Evolutionary conservation across 2,113 vertebrate species (phyloP).

Genomic region (Larimichthys polyactis): DNA sequence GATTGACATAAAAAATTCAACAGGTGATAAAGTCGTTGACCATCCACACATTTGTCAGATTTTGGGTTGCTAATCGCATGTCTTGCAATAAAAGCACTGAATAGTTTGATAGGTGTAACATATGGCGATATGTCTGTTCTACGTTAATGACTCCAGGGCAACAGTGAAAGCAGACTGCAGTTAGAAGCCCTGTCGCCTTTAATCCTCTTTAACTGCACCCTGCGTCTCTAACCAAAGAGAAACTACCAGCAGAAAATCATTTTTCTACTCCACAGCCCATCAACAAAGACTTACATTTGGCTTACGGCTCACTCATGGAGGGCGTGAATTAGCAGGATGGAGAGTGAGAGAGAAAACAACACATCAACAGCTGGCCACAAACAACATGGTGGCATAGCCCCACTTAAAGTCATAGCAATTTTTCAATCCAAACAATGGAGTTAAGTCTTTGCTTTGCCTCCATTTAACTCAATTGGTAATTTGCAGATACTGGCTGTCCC

Average conservation of each 20-base stretch:
- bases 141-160: conserved; percentile 30
- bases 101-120: neutral
- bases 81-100: neutral
- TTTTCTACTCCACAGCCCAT: conserved; percentile 52
- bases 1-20: too few species aligned
- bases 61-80: neutral
- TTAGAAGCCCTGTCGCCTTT: conserved; percentile 32
- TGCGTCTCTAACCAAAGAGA: conserved; percentile 40
- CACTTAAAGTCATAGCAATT: neutral
- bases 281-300: conserved; percentile 61
- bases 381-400: neutral
- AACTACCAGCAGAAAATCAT: conserved; percentile 55
- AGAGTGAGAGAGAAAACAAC: conserved; percentile 4
- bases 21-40: neutral
- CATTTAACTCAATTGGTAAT: neutral
- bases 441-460: neutral
- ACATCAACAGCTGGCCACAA: conserved; percentile 31
- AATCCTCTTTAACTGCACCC: conserved; percentile 55
- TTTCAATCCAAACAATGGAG: neutral
- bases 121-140: conserved; percentile 11
- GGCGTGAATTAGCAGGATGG: conserved; percentile 30
- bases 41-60: neutral
- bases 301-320: conserved; percentile 46
- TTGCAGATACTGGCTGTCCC: too few species aligned
- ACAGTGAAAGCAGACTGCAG: conserved; percentile 25